Percentiles rank a stretch among this genome's conserved stretches.
Conservation (phyloP, 2,797 vertebrate species). For the Sebastes alutus region DNA sequence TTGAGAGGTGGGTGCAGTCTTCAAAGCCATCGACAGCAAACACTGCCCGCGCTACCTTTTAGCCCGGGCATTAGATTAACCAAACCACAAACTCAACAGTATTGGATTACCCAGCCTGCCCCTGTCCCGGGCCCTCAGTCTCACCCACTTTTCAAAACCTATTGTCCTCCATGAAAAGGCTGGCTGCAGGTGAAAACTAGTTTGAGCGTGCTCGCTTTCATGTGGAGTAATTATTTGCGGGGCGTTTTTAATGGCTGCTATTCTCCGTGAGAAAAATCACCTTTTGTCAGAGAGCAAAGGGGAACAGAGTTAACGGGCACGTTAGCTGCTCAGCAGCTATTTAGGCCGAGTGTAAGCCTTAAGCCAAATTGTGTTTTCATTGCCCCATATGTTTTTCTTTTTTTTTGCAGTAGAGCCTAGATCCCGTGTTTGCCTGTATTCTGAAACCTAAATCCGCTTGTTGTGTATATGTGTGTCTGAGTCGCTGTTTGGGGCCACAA, state of each 20-base stretch:
- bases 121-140: neutral
- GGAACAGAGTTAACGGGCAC: neutral
- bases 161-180: conserved; percentile 48
- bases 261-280: conserved; percentile 6
- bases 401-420: neutral
- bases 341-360: conserved; percentile 35
- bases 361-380: conserved; percentile 54
- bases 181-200: conserved; percentile 35
- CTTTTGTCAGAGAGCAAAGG: conserved; percentile 22
- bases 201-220: conserved; percentile 20
- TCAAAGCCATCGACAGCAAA: conserved; percentile 4
- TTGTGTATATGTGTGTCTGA: conserved; percentile 51
- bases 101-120: conserved; percentile 40
- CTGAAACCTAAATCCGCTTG: conserved; percentile 58
- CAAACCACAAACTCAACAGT: conserved; percentile 33
- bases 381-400: conserved; percentile 50
- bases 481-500: conserved; percentile 58
- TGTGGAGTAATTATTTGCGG: conserved; percentile 11
- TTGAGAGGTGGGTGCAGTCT: neutral
- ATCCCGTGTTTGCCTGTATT: conserved; percentile 49
- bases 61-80: conserved; percentile 24
- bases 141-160: neutral
- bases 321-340: conserved; percentile 20
- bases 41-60: neutral
- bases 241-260: conserved; percentile 3